These are phyloP conservation scores for Amaurobius ferox DNA, from an alignment of 2,888 invertebrate genomes.

Conservation along the genomic window DNA sequence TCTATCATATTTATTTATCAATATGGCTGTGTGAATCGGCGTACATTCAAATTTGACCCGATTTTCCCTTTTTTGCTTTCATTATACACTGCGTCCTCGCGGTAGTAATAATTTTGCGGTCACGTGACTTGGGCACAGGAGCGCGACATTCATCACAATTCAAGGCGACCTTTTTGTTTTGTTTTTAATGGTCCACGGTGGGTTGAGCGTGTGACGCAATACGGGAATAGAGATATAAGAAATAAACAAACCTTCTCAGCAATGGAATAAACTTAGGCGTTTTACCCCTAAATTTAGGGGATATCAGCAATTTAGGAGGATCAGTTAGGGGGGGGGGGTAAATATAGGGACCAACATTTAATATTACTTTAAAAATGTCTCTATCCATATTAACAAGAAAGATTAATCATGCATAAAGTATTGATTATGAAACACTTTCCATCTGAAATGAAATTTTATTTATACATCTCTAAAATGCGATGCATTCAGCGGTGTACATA, in stretches of 20 bases:
- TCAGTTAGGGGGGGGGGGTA: too few species aligned
- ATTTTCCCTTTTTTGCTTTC: conserved; percentile 6
- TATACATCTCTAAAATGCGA: too few species aligned
- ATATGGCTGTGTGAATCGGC: conserved; percentile 6
- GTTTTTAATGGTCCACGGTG: not conserved
- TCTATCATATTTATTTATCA: conserved; percentile 35
- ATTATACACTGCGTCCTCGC: not conserved
- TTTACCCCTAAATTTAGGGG: too few species aligned
- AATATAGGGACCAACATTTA: too few species aligned
- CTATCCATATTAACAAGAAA: too few species aligned
- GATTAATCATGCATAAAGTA: too few species aligned
- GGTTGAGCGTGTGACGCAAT: conserved; percentile 48
- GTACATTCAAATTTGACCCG: conserved; percentile 20
- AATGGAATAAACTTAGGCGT: not conserved
- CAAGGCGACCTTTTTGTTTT: conserved; percentile 24
- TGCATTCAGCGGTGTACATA: too few species aligned
- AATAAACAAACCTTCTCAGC: conserved; percentile 27
- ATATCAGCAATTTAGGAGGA: too few species aligned
- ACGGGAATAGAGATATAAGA: conserved; percentile 27
- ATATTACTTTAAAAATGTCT: too few species aligned
- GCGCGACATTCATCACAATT: conserved; percentile 32
- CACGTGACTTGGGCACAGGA: conserved; percentile 30
- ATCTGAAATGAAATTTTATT: too few species aligned
- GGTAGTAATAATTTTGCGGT: conserved; percentile 21
- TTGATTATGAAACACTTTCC: too few species aligned